These are phyloP conservation scores for Pseudachorutes palmiensis DNA, from an alignment of 1,140 invertebrate species.

Conservation along the genomic window DNA sequence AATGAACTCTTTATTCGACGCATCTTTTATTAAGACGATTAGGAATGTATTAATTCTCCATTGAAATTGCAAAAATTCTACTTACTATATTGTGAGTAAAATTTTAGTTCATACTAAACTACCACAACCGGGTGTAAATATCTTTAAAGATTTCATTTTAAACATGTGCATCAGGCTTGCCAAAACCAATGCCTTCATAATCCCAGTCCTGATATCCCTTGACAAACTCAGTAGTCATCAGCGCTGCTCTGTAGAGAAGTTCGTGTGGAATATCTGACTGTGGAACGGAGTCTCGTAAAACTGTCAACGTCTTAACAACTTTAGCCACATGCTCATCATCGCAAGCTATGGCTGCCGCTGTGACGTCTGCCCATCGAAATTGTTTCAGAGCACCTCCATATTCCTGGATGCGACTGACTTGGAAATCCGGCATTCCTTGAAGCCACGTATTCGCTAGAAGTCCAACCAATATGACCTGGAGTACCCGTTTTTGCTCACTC, in stretches of 20 bases:
- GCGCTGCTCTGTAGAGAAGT: neutral
- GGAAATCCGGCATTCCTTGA: constrained; percentile 1
- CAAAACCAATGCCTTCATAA: neutral
- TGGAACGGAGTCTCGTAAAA: neutral
- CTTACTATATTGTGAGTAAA: too few relatives aligned
- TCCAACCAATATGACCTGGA: neutral
- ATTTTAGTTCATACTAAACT: too few relatives aligned
- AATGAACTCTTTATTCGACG: too few relatives aligned
- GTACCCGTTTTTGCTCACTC: constrained; percentile 1
- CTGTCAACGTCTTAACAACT: neutral
- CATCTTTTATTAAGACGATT: too few relatives aligned
- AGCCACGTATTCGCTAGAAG: neutral
- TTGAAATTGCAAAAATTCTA: too few relatives aligned
- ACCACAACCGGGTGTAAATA: too few relatives aligned
- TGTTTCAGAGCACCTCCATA: neutral
- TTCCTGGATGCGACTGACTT: neutral
- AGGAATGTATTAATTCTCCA: too few relatives aligned
- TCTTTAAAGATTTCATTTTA: too few relatives aligned
- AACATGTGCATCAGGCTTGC: too few relatives aligned
- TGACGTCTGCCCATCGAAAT: neutral
- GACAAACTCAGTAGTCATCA: neutral
- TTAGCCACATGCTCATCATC: constrained; percentile 15
- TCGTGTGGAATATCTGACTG: neutral
- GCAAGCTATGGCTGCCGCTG: neutral
- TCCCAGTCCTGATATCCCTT: neutral